Percentiles rank a stretch among this genome's conserved stretches.
Evolutionary conservation across 2,113 vertebrate species (phyloP).

Genomic region (Callorhinus ursinus): DNA sequence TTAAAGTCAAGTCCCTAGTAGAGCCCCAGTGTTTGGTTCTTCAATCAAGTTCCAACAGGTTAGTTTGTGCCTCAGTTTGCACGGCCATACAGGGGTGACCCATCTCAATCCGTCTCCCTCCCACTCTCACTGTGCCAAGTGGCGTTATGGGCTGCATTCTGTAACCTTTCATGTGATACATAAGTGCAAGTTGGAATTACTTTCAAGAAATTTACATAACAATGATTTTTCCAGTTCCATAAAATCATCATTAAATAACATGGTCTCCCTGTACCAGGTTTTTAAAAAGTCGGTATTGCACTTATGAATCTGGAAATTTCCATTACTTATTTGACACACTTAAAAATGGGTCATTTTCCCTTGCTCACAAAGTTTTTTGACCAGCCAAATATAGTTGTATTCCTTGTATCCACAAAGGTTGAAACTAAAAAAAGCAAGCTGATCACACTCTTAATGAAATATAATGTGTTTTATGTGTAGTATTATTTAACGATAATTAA

Average conservation of each 20-base stretch:
- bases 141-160: background rate
- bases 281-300: background rate
- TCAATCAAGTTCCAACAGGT: rapidly evolving
- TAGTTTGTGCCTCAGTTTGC: background rate
- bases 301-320: background rate
- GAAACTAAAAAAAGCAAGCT: too few relatives aligned
- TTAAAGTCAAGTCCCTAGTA: background rate
- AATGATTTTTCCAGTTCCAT: background rate
- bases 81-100: background rate
- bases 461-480: background rate
- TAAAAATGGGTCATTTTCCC: background rate
- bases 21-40: background rate
- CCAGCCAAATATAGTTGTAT: background rate
- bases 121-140: background rate
- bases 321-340: background rate
- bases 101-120: background rate
- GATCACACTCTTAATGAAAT: background rate
- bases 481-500: too few relatives aligned
- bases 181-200: background rate
- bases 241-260: background rate
- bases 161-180: background rate
- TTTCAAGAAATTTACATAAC: background rate
- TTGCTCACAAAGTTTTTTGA: background rate
- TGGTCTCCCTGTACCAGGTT: background rate
- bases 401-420: background rate